Evolutionary conservation across 1,140 invertebrate genomes (phyloP), one percentile per base, ranked within the genome.

Genomic region (Cyrtorhinus lividipennis): DNA sequence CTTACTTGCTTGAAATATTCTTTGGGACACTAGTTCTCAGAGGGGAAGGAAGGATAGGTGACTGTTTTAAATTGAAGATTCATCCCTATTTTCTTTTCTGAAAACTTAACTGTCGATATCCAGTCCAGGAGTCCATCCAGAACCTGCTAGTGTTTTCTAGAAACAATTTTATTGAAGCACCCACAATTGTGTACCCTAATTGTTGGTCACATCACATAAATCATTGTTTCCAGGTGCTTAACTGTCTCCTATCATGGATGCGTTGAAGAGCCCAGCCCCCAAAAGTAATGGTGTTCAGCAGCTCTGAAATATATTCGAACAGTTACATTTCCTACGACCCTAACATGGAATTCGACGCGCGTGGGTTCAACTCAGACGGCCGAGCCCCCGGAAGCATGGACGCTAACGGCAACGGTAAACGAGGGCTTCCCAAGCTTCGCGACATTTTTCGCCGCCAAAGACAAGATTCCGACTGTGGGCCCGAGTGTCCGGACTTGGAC

Each of bases 401-500:
- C 64, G 65, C 68, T 13, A 70, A 71, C 62, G 70, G 70, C 1
- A 72, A 72, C 59, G 68, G 68, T 13, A 71, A 71, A 62, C 72
- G 74, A 63, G 71, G 72, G 64, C 63, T 74, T 56, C 71, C 70
- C 22, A 74, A 71, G 67, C 56, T 75, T 27, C 68, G 74, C 62
- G 76, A 78, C 67, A 72, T 76, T 62, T 73, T 79, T 65, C 69
- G 76, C 62, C 71, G 76, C 62, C 76, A 76, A 69, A 68, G 76
- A 65, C 76, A 78, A 68, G 79, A 79, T 70, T 80, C 77, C 5
- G 80, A 82, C 69, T 30, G 59, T 66, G 65, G 65, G 1, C 57
- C 61, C 26, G 68, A 70, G 12, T 65, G 64, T 23, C 67, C 69
- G 0, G 92, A 96, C 75, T 77, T 97, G 65, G 91, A 96, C 69